A percentile compares a stretch with the other conserved stretches of the same genome.
Evolutionary conservation across 2,797 vertebrate genomes (phyloP).

Genomic region (Enoplosus armatus): DNA sequence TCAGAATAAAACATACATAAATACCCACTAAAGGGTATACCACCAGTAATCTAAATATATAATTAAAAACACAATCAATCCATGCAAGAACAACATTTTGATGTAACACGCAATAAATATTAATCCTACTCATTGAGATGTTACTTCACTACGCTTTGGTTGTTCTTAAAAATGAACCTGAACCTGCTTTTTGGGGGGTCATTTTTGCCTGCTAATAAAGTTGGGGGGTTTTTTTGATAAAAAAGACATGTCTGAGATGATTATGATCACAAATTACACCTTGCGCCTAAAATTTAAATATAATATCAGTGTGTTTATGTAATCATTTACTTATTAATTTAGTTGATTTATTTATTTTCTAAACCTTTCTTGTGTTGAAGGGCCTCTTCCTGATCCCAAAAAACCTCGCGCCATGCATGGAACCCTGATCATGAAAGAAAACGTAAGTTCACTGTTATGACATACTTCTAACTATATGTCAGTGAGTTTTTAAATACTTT

Average conservation of each 20-base stretch:
- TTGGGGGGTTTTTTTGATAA: not conserved
- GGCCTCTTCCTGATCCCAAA: conserved; percentile 91
- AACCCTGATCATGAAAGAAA: conserved; percentile 97
- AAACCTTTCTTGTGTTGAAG: conserved; percentile 72
- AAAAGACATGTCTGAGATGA: not conserved
- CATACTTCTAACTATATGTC: no score
- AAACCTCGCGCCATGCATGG: conserved; percentile 95
- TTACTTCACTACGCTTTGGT: no score
- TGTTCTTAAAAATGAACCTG: not conserved
- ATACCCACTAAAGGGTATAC: no score
- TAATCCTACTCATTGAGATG: no score
- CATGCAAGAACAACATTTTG: no score
- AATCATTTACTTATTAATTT: not conserved
- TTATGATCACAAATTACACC: not conserved
- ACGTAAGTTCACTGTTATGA: conserved; percentile 82
- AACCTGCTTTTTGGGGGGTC: not conserved
- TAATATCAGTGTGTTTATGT: not conserved
- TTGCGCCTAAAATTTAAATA: not conserved
- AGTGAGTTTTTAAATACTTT: not conserved
- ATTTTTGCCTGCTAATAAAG: not conserved
- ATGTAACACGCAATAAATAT: no score
- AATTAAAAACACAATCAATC: no score
- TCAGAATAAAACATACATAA: no score
- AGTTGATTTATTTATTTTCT: not conserved
- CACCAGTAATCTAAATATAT: no score